phyloP scores from a whole-genome alignment of 2,888 invertebrate species.

The Harpalus rufipes region DNA sequence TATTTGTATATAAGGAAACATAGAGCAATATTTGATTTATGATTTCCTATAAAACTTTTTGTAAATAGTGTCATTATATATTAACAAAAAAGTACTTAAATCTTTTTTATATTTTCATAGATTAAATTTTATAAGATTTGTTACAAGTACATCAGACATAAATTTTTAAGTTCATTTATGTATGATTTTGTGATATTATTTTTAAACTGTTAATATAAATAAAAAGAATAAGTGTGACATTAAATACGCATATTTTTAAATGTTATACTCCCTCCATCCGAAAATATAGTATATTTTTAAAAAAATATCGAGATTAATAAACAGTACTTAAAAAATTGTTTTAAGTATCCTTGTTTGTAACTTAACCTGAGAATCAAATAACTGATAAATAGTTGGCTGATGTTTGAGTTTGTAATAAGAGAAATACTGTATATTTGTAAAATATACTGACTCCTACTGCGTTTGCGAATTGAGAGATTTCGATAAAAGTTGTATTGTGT shows the following conservation, averaged over 20 bases:
- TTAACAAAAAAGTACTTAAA: slow-evolving; percentile 14
- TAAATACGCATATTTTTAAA: slow-evolving; percentile 8
- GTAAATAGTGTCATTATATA: slow-evolving; percentile 8
- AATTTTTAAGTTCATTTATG: slow-evolving; percentile 39
- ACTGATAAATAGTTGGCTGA: no score
- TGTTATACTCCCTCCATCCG: background rate
- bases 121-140: slow-evolving; percentile 38
- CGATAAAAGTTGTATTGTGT: no score
- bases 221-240: slow-evolving; percentile 14
- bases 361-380: no score
- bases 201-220: slow-evolving; percentile 44
- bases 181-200: slow-evolving; percentile 52
- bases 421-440: no score
- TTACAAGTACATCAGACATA: slow-evolving; percentile 19
- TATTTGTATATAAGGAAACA: slow-evolving; percentile 25
- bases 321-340: no score
- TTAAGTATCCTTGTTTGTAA: no score
- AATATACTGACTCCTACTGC: no score
- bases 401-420: no score
- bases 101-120: slow-evolving; percentile 35
- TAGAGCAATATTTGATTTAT: background rate
- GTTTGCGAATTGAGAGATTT: no score
- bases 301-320: no score
- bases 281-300: no score
- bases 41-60: slow-evolving; percentile 2